Conservation (phyloP, 1,140 invertebrate genomes). For the Leguminivora glycinivorella region DNA sequence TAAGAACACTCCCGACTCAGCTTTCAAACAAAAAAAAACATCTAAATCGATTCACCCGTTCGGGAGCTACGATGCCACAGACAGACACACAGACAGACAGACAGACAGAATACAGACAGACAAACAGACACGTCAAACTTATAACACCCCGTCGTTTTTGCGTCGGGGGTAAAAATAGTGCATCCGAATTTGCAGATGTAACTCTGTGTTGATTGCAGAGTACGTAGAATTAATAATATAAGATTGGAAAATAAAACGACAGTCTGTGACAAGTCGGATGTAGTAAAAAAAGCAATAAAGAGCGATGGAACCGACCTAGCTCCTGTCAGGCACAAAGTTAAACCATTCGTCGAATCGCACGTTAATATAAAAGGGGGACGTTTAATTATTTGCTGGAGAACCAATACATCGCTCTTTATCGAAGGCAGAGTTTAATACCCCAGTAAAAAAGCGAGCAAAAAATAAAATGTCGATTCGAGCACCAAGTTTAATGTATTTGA, state of each 20-base stretch:
- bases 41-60: too few relatives aligned
- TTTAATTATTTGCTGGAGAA: slow-evolving; percentile 69
- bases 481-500: slow-evolving; percentile 76
- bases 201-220: background rate
- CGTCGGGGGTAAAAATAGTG: background rate
- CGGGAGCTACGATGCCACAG: too few relatives aligned
- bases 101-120: too few relatives aligned
- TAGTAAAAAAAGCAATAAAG: slow-evolving; percentile 7
- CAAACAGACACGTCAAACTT: too few relatives aligned
- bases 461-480: slow-evolving; percentile 60
- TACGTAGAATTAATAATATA: background rate
- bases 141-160: background rate
- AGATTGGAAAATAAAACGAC: background rate
- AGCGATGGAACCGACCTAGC: background rate
- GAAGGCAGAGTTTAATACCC: slow-evolving; percentile 55
- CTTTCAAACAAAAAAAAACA: too few relatives aligned
- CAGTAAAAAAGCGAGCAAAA: slow-evolving; percentile 53
- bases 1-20: too few relatives aligned
- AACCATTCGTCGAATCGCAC: slow-evolving; percentile 33
- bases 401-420: slow-evolving; percentile 72
- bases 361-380: slow-evolving; percentile 60
- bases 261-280: background rate
- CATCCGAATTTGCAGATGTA: background rate
- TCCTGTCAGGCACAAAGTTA: background rate
- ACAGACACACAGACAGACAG: too few relatives aligned